Evolutionary conservation across 53 echinoderm and acorn worm genomes (phyloP), one percentile per base, ranked within the genome.

Genomic region (Temnopleurus reevesii): DNA sequence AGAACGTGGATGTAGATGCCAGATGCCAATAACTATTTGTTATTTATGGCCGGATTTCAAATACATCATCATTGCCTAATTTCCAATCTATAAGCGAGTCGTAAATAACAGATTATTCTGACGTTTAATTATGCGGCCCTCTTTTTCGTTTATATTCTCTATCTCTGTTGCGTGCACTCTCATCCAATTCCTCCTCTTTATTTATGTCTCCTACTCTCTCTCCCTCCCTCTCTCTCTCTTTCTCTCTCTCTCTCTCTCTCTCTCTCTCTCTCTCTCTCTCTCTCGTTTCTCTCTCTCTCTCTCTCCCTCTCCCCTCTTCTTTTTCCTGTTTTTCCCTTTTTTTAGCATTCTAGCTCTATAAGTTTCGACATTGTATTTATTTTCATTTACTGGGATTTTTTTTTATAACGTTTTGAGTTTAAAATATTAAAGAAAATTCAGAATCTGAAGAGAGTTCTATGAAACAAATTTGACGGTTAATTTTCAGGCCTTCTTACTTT

Each of bases 51-150:
- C 18, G 41, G 66, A 66, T 66, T 66, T 66, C n/a, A 66, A 66
- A 38, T 38, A 18, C 41, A 66, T 66, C 66, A 66, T 66, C 41
- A 66, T 66, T n/a, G 38, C 10, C 66, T 66, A 66, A 66, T 66
- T 66, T n/a, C 10, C 66, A 41, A 19, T 21, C 6, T 66, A n/a
- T n/a, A 21, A 21, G 38, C 66, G 38, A 38, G 38, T 66, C 41
- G 41, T 33, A 31, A 66, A 35, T 35, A 2, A 66, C 18, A 19
- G 38, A 66, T 66, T 18, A n/a, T n/a, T n/a, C n/a, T 36, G 38
- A 66, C 36, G 66, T n/a, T 66, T 66, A 38, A 66, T 66, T 38
- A 38, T 19, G 8, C 5, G 6, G 18, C 47, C 59, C 12, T n/a
- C 21, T 17, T 59, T 59, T 15, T 51, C 53, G 8, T 1, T 77